Percentiles rank a stretch among this genome's conserved stretches.
Conservation (phyloP, 2,888 invertebrate species). For the Scaptomyza reducta region DNA sequence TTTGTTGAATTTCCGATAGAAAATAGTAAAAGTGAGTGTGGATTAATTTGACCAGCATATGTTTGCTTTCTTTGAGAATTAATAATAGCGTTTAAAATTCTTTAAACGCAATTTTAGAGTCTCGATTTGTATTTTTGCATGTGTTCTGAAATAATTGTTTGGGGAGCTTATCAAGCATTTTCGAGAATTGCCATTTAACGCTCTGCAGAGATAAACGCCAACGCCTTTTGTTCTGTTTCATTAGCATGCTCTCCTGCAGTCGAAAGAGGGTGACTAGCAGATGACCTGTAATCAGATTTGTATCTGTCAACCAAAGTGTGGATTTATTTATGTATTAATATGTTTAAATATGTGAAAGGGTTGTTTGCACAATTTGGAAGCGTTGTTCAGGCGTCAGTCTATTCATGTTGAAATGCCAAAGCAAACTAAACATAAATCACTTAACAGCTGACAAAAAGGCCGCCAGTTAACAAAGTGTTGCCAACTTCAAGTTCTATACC, state of each 20-base stretch:
- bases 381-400: no score
- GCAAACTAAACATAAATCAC: no score
- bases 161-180: conserved; percentile 31
- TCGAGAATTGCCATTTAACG: conserved; percentile 10
- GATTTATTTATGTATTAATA: no score
- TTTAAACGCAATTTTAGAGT: background rate
- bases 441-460: no score
- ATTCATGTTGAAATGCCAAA: no score
- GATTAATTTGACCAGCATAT: background rate
- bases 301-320: background rate
- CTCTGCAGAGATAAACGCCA: conserved; percentile 11
- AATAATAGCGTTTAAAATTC: background rate
- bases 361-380: no score
- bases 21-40: background rate
- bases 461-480: no score
- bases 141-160: conserved; percentile 12
- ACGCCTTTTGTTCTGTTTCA: conserved; percentile 2
- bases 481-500: no score
- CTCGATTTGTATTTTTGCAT: background rate
- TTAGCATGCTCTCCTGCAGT: background rate
- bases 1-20: conserved; percentile 5
- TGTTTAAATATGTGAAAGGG: no score
- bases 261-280: background rate
- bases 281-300: background rate
- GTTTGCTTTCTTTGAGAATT: background rate